Evolutionary conservation across 2,797 vertebrate species (phyloP), one percentile per base, ranked within the genome.

Genomic region (Chiroxiphia lanceolata): DNA sequence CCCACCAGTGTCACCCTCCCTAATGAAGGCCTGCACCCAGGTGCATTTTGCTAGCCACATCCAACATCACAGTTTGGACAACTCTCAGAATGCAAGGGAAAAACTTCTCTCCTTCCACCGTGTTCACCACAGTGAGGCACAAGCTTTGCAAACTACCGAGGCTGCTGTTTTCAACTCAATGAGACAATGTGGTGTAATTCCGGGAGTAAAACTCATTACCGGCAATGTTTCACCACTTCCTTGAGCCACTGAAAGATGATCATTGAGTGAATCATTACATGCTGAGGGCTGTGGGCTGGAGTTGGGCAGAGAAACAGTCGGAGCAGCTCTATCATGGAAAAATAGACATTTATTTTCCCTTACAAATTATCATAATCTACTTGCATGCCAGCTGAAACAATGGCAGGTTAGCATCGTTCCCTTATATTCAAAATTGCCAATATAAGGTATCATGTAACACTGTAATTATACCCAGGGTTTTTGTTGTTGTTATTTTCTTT

Each of bases 401-500:
- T 34, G 83, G 85, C 83, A 94, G 64, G 80, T 77, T 71, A 92
- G 80, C 89, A 79, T 69, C 92, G 65, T 70, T 91, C 71, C 47
- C 71, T 27, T 77, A 95, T 33, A 94, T 48, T 83, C 69, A 94
- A 97, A 97, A 96, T 91, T 93, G 88, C 61, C 91, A 94, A 68
- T 96, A 87, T 94, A 94, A 90, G 84, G 71, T 72, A 92, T 76
- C 92, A 76, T 94, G 93, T 97, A 95, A 95, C 96, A 94, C 93
- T 50, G 74, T 87, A 97, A 93, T 96, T 96, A 93, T 92, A 87
- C 48, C 75, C 85, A 42, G 44, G 83, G 84, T 44, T 97, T 96
- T 93, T 85, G 89, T 91, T 92, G 97, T 87, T 97, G 93, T 94
- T 97, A 93, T 96, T 96, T 96, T 93, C 85, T 85, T 92, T 91